A percentile compares a stretch with the other conserved stretches of the same genome.
These are phyloP conservation scores for Homarus gammarus DNA, from an alignment of 2,888 invertebrate species.

Conservation along the genomic window DNA sequence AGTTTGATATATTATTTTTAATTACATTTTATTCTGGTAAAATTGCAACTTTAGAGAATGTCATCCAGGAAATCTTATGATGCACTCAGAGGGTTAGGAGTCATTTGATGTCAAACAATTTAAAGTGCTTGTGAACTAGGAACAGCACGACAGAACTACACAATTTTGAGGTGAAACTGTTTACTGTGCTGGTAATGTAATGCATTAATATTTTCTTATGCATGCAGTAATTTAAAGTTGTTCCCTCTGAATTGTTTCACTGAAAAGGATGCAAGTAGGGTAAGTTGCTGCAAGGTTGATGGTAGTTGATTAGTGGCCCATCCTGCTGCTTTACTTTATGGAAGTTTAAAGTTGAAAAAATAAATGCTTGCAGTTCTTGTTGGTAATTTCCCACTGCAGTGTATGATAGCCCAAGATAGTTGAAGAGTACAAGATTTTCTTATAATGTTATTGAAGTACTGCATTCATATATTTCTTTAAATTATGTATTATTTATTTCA, in stretches of 20 bases:
- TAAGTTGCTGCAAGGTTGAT: constrained; percentile 11
- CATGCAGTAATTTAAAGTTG: constrained; percentile 23
- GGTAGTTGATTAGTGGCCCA: not conserved
- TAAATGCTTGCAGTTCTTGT: not conserved
- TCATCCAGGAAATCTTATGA: too few species aligned
- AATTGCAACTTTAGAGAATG: too few species aligned
- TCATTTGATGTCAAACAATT: too few species aligned
- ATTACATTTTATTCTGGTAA: too few species aligned
- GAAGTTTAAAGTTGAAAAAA: not conserved
- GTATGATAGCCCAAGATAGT: not conserved
- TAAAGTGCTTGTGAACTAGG: too few species aligned
- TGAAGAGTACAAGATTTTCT: constrained; percentile 3
- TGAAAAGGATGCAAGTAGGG: constrained; percentile 28
- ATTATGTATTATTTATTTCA: not conserved
- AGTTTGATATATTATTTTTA: too few species aligned
- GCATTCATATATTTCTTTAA: too few species aligned
- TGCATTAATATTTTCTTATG: not conserved
- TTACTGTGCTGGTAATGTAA: too few species aligned
- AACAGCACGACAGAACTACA: too few species aligned
- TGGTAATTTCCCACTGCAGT: not conserved
- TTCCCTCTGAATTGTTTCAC: constrained; percentile 26
- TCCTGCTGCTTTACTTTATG: not conserved
- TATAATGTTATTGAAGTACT: constrained; percentile 51
- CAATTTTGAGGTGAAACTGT: too few species aligned
- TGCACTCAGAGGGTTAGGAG: too few species aligned